Evolutionary conservation across 2,797 vertebrate genomes (phyloP).

Genomic region (Todus mexicanus): DNA sequence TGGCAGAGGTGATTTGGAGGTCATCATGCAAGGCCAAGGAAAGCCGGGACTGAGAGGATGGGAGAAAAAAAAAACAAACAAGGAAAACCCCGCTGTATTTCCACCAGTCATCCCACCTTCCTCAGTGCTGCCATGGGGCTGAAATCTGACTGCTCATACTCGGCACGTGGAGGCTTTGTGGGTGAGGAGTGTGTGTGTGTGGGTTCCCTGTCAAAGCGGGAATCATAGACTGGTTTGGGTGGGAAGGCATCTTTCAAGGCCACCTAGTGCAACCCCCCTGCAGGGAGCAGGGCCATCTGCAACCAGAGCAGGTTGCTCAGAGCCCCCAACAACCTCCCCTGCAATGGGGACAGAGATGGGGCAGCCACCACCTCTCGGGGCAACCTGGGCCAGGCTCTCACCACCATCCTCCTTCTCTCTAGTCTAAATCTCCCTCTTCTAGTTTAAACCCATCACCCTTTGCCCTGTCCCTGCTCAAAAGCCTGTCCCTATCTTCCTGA

Average conservation of each 20-base stretch:
- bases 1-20: background rate
- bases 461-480: background rate
- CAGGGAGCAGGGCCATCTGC: background rate
- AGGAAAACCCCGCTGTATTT: background rate
- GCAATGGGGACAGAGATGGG: background rate
- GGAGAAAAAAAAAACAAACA: no score
- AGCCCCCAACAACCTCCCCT: background rate
- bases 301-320: background rate
- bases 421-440: background rate
- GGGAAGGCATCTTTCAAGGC: background rate
- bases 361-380: background rate
- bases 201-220: background rate
- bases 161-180: background rate
- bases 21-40: background rate
- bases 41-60: background rate
- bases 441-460: background rate
- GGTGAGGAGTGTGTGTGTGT: rapidly evolving
- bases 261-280: background rate
- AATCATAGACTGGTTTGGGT: background rate
- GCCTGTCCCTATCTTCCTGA: background rate
- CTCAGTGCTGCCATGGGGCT: background rate
- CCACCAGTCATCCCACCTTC: background rate
- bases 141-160: background rate
- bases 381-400: background rate
- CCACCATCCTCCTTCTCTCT: background rate